These are phyloP conservation scores for Petaurus breviceps DNA, from an alignment of 2,113 vertebrate genomes.

Conservation along the genomic window DNA sequence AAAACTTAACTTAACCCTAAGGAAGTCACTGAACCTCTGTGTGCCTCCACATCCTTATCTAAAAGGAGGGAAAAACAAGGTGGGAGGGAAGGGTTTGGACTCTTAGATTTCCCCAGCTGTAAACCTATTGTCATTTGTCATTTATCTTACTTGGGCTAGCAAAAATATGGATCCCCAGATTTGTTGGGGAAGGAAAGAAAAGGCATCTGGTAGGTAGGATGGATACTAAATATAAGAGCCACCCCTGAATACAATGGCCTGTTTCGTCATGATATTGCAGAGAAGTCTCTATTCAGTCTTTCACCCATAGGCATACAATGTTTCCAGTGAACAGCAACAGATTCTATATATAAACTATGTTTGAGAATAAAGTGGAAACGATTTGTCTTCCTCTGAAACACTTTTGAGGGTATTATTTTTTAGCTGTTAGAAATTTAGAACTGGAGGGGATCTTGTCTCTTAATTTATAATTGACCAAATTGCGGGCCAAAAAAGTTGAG, in stretches of 20 bases:
- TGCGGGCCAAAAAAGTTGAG: too few relatives aligned
- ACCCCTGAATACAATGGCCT: background rate
- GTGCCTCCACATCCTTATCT: background rate
- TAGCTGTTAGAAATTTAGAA: background rate
- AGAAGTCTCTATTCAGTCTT: background rate
- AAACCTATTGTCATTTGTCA: background rate
- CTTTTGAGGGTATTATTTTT: background rate
- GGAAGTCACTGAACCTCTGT: background rate
- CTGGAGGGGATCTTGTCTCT: background rate
- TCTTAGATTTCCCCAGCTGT: background rate
- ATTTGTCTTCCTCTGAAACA: constrained; percentile 12
- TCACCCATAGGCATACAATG: background rate
- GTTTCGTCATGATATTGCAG: background rate
- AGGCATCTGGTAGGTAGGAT: background rate
- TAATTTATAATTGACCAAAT: background rate
- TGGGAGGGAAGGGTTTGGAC: background rate
- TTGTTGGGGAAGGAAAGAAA: background rate
- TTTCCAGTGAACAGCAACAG: background rate
- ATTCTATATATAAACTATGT: background rate
- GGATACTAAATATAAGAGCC: too few relatives aligned
- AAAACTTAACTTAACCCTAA: background rate
- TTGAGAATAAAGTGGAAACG: background rate
- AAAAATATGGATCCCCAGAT: background rate
- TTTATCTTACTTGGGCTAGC: background rate
- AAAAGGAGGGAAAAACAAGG: background rate